Base-by-base conservation (phyloP, 2,797 vertebrate genomes). In the Buphagus erythrorhynchus region DNA sequence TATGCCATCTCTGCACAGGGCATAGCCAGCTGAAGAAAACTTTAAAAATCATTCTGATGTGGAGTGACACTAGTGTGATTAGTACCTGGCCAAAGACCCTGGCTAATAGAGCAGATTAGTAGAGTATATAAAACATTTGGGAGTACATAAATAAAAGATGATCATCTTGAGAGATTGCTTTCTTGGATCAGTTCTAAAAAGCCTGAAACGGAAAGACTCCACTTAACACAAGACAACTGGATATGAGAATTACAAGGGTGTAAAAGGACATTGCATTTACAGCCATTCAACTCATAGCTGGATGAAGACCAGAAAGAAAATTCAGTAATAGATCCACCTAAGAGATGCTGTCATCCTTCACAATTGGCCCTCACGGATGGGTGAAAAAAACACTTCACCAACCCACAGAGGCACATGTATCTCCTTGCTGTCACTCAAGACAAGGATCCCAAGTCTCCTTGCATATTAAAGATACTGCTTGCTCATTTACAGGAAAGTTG, bases 161-260 rank as follows among this genome's bases (percentile, higher is more conserved):
- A 76, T 49, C 3, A 52, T 73, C 61, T 73, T 65, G 33, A 85
- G 46, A 86, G 51, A 93, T 28, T 80, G 57, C 49, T 91, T 92
- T 87, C 92, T 80, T 80, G 67, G 71, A 82, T 91, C 86, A 31
- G 21, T 79, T 86, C 71, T 96, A 85, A 80, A 85, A 91, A 68
- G 49, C 57, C 72, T 86, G 52, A 87, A 76, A 84, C 40, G 28
- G 24, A 83, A 82, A 85, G 68, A 67, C n/a, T 83, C 28, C 54
- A 55, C 33, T 87, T 90, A 91, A 81, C 9, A 48, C 45, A 38
- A 85, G 38, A 51, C 49, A 71, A 45, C 46, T 54, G 36, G 14
- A 38, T 79, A 65, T 28, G 24, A 80, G 52, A 74, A 87, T 77
- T 80, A 85, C 28, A 58, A 25, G 20, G 29, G 16, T 17, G 2